phyloP scores from a whole-genome alignment of 1,140 invertebrate genomes.

The Lordiphosa collinella region DNA sequence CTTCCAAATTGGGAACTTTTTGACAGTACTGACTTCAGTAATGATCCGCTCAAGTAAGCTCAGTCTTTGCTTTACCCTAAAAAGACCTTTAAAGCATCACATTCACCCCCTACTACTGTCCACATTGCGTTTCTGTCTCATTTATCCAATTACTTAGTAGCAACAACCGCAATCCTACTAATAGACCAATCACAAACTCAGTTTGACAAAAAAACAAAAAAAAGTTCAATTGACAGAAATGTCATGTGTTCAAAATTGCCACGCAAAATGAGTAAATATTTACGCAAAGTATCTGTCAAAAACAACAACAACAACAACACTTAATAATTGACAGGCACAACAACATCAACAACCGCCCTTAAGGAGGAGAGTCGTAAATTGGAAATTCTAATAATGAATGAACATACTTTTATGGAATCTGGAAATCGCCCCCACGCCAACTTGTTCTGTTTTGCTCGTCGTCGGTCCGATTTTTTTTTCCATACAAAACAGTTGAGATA shows the following conservation, averaged over 20 bases:
- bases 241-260: slow-evolving; percentile 71
- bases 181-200: slow-evolving; percentile 25
- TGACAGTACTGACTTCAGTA: too few relatives aligned
- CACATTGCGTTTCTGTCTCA: too few relatives aligned
- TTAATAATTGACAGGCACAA: too few relatives aligned
- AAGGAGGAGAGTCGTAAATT: slow-evolving; percentile 34
- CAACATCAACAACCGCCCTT: slow-evolving; percentile 14
- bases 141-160: slow-evolving; percentile 20
- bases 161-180: slow-evolving; percentile 32
- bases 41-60: too few relatives aligned
- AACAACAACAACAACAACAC: slow-evolving; percentile 23
- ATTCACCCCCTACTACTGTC: too few relatives aligned
- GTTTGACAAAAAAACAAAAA: slow-evolving; percentile 14
- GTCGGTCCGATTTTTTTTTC: too few relatives aligned
- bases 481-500: too few relatives aligned
- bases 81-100: too few relatives aligned
- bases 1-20: too few relatives aligned
- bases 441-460: too few relatives aligned
- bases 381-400: slow-evolving; percentile 53
- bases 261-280: slow-evolving; percentile 71
- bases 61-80: too few relatives aligned
- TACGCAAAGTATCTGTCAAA: slow-evolving; percentile 38
- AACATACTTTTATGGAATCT: not conserved
- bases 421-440: not conserved
- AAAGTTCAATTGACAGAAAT: slow-evolving; percentile 20